Evolutionary conservation across 2,888 invertebrate genomes (phyloP), one percentile per base, ranked within the genome.

Genomic region (Drepanosiphum platanoidis): DNA sequence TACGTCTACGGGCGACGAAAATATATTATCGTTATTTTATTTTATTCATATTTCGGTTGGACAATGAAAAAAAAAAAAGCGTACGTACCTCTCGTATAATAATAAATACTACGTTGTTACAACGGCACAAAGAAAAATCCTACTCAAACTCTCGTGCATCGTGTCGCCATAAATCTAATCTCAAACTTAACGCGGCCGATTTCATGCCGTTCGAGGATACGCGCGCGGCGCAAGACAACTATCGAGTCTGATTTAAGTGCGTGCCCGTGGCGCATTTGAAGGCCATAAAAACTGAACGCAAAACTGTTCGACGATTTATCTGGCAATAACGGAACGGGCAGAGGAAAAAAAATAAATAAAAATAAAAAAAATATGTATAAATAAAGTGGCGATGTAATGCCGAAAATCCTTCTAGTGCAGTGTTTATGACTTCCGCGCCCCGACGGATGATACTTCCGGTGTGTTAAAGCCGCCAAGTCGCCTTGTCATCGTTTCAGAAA

Each of bases 371-470:
- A 42, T 15, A 30, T 39, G n/a, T 61, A 64, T 32, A 72, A 64
- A 74, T 83, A 74, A 61, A 42, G 32, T 34, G 42, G 18, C 34
- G 7, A 32, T 34, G 46, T 66, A 74, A 64, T 46, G 66, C 46
- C 64, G 74, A 64, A 83, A 74, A 74, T 74, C 74, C 46, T 39
- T 9, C 82, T 36, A 11, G 61, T n/a, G n/a, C 39, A 66, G 78
- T 61, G 71, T 82, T 74, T 82, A 82, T 42, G 82, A 82, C 82
- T 82, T 82, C 82, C 82, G 82, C 4, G 70, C 36, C 30, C 71
- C 58, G 70, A 52, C 80, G 52, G 52, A 80, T 70, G 80, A 70
- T 52, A 52, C 70, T 80, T 80, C 80, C 80, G 80, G 80, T 32
- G 75, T 15, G 58, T 36, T 75, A 58, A 75, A 75, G 58, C 27